Evolutionary conservation across 2,113 vertebrate species (phyloP), one percentile per base, ranked within the genome.

Genomic region (Cebus imitator): DNA sequence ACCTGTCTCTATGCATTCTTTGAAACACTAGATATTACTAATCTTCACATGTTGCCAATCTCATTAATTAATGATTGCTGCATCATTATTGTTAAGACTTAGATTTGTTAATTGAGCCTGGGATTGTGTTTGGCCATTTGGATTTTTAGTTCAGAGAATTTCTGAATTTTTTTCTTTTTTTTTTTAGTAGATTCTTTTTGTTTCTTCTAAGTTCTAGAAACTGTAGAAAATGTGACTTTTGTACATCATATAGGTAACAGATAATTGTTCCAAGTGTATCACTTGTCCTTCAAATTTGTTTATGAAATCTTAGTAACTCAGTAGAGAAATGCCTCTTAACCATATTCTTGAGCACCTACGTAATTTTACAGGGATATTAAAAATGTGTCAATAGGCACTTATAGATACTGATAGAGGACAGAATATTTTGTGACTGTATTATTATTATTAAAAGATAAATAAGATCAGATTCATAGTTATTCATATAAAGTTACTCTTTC

Each of bases 371-470:
- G 20, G 75, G 37, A 89, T 89, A 78, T 87, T 82, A 72, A 95
- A 95, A 32, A 70, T 43, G 0, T 61, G n/a, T 45, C n/a, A 13
- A 55, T 23, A 95, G 23, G 78, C 9, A 91, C 72, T 88, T 57
- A 57, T 48, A 87, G 13, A 50, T 64, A 79, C 32, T 32, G 61
- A n/a, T 66, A 81, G 25, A 57, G 50, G 21, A 35, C 6, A n/a
- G 3, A 95, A 48, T 5, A 91, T 64, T 83, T 83, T 91, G 8
- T 96, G 27, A 86, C 48, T 87, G n/a, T 48, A 50, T 83, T 58
- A 87, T 87, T 96, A 91, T 37, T 96, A 91, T 45, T 93, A 79
- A 95, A 96, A 79, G 32, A 52, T 82, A 72, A 88, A 85, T 91
- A 48, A 91, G 79, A 52, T 80, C n/a, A 88, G 45, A 50, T 87